These are phyloP conservation scores for Ispidina lecontei DNA, from an alignment of 2,797 vertebrate species.

Conservation along the genomic window DNA sequence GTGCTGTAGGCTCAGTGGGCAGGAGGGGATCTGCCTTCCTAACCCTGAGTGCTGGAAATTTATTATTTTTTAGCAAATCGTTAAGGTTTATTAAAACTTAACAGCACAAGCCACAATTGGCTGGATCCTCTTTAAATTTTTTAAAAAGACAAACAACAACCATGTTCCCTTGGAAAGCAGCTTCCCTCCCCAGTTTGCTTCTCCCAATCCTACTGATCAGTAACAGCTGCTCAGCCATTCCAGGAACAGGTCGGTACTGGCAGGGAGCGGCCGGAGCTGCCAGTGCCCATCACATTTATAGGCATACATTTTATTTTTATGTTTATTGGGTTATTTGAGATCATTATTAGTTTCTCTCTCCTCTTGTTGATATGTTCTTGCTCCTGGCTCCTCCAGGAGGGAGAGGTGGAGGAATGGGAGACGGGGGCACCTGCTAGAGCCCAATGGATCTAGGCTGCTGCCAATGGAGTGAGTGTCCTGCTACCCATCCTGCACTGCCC, in stretches of 20 bases:
- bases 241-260: slow-evolving; percentile 52
- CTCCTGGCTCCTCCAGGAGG: slow-evolving; percentile 9
- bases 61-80: slow-evolving; percentile 31
- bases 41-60: neutral
- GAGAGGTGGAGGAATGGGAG: slow-evolving; percentile 19
- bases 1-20: neutral
- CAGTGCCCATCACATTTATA: slow-evolving; percentile 61
- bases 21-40: neutral
- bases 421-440: fast-evolving
- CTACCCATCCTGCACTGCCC: neutral
- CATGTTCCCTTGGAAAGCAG: slow-evolving; percentile 45
- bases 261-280: slow-evolving; percentile 54
- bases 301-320: slow-evolving; percentile 68
- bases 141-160: too few relatives aligned
- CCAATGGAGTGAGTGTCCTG: neutral
- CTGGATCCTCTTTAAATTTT: slow-evolving; percentile 41
- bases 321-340: slow-evolving; percentile 73
- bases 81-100: slow-evolving; percentile 62
- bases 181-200: slow-evolving; percentile 31
- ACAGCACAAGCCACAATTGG: slow-evolving; percentile 24
- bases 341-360: slow-evolving; percentile 70
- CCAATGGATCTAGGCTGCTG: too few relatives aligned
- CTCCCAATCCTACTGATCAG: slow-evolving; percentile 64
- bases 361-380: slow-evolving; percentile 58
- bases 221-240: slow-evolving; percentile 69